Conservation (phyloP, 2,888 invertebrate species). For the Tethea ocularis region DNA sequence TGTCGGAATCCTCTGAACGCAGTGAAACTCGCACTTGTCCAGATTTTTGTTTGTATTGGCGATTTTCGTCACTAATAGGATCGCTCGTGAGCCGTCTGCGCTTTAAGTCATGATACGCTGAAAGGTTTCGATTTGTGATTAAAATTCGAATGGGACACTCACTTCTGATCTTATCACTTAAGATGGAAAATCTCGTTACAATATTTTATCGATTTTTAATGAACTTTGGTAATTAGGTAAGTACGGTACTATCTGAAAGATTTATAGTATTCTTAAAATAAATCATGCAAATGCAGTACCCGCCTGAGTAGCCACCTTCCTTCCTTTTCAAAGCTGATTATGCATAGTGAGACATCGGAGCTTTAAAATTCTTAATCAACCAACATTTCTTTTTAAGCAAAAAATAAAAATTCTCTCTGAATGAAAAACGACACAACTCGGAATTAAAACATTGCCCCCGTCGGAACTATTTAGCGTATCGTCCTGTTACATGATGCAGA, state of each 20-base stretch:
- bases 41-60: conserved; percentile 51
- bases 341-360: too few species aligned
- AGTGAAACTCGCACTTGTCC: background rate
- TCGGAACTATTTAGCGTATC: conserved; percentile 2
- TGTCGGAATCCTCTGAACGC: background rate
- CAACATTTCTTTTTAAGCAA: too few species aligned
- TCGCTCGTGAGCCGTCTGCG: conserved; percentile 24
- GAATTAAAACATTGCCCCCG: background rate
- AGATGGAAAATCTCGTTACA: background rate
- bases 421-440: background rate
- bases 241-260: too few species aligned
- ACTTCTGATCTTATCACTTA: too few species aligned
- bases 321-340: too few species aligned
- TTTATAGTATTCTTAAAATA: too few species aligned
- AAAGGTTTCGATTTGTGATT: conserved; percentile 13
- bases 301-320: too few species aligned
- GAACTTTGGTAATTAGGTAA: background rate
- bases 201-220: background rate
- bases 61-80: conserved; percentile 58
- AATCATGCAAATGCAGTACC: too few species aligned
- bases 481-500: conserved; percentile 30
- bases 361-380: too few species aligned
- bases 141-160: conserved; percentile 2
- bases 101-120: conserved; percentile 33
- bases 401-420: too few species aligned